Conservation (phyloP, 1,140 invertebrate species). For the Pantala flavescens region DNA sequence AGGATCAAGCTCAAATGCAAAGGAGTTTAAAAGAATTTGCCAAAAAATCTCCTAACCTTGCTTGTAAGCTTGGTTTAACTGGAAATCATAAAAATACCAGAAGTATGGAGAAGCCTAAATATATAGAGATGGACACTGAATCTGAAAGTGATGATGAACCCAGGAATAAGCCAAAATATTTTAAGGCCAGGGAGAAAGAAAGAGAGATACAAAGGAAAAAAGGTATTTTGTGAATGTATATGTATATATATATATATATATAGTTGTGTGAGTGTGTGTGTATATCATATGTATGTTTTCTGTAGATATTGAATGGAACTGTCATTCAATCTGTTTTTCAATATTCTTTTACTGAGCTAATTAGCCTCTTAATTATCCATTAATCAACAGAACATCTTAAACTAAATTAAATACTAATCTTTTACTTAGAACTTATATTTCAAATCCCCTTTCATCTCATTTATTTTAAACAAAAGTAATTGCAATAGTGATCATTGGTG, state of each 20-base stretch:
- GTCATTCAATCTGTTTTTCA: not conserved
- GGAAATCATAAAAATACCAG: slow-evolving; percentile 27
- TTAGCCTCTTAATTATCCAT: not conserved
- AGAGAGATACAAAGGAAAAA: slow-evolving; percentile 31
- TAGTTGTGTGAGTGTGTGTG: no score
- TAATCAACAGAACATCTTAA: not conserved
- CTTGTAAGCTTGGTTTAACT: slow-evolving; percentile 44
- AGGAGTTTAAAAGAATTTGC: slow-evolving; percentile 48
- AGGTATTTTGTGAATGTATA: slow-evolving; percentile 19
- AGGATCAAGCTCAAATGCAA: slow-evolving; percentile 50
- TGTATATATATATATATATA: no score
- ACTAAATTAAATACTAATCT: not conserved
- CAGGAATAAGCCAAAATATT: slow-evolving; percentile 38
- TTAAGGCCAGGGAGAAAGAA: slow-evolving; percentile 35
- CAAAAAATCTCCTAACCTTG: slow-evolving; percentile 46
- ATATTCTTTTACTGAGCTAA: not conserved
- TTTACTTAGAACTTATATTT: not conserved
- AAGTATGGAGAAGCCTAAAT: slow-evolving; percentile 15
- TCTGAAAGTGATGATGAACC: slow-evolving; percentile 39
- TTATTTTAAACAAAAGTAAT: slow-evolving; percentile 19
- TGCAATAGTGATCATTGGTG: slow-evolving; percentile 6
- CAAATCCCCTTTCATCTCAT: not conserved
- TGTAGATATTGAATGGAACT: not conserved
- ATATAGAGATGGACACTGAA: slow-evolving; percentile 29
- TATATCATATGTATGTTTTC: not conserved